Conservation (phyloP, 2,113 vertebrate genomes). For the Rafetus swinhoei region DNA sequence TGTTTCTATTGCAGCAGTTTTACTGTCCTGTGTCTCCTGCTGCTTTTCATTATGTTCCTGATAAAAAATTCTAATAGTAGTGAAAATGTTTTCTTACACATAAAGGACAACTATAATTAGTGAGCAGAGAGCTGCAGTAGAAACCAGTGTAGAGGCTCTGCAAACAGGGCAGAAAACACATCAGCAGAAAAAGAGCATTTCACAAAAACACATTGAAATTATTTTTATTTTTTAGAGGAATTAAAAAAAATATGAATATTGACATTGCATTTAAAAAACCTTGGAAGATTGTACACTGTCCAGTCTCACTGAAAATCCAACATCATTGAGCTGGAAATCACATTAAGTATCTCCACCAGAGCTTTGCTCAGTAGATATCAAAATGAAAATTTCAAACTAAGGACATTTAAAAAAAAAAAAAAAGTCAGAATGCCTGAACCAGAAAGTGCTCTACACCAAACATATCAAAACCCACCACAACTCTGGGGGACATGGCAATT, state of each 20-base stretch:
- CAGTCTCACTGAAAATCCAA: conserved; percentile 66
- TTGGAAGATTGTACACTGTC: conserved; percentile 63
- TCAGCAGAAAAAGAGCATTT: conserved; percentile 67
- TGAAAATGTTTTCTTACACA: not conserved
- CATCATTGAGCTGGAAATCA: conserved; percentile 58
- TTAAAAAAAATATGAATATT: conserved; percentile 77
- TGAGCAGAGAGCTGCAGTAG: rapidly evolving
- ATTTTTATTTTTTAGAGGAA: conserved; percentile 78
- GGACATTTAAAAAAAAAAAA: not conserved
- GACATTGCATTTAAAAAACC: conserved; percentile 76
- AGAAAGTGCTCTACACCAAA: conserved; percentile 55
- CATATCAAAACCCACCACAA: conserved; percentile 49
- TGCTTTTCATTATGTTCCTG: not conserved
- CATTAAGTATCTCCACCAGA: conserved; percentile 16
- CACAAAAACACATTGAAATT: conserved; percentile 68
- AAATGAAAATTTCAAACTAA: conserved; percentile 51
- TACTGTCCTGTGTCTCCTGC: not conserved
- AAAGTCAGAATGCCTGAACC: conserved; percentile 33
- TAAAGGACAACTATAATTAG: not conserved
- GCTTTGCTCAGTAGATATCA: conserved; percentile 35
- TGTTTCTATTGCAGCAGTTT: not conserved
- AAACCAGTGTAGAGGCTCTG: not conserved
- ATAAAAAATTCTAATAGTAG: not conserved
- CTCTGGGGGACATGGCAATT: conserved; percentile 1
- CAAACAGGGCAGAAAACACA: conserved; percentile 46